A percentile compares a stretch with the other conserved stretches of the same genome.
Evolutionary conservation across 2,113 vertebrate genomes (phyloP).

Genomic region (Clinocottus analis): DNA sequence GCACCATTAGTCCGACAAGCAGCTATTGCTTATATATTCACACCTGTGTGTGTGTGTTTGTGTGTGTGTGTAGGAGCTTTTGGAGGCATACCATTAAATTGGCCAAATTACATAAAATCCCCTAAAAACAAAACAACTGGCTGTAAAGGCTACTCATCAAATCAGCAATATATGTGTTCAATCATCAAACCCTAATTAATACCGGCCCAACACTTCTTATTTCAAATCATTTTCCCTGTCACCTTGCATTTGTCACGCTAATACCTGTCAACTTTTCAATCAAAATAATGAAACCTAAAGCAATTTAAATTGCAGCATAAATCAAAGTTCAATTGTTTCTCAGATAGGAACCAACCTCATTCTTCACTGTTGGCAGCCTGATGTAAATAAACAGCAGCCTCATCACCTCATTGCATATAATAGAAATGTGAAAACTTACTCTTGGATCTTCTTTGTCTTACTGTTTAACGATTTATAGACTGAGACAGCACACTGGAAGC

Average conservation of each 20-base stretch:
- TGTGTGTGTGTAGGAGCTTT: neutral
- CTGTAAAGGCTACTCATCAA: neutral
- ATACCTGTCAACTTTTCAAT: constrained; percentile 43
- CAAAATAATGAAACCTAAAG: too few relatives aligned
- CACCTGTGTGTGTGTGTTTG: too few relatives aligned
- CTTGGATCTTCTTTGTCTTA: neutral
- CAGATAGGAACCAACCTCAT: constrained; percentile 38
- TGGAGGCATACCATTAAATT: neutral
- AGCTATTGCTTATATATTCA: neutral
- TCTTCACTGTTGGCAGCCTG: constrained; percentile 21
- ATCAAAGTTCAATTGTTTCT: constrained; percentile 37
- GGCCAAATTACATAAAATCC: neutral
- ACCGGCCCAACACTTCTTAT: constrained; percentile 15
- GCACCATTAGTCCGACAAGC: neutral
- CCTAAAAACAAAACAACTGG: neutral
- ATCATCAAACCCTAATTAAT: neutral
- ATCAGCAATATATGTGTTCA: neutral
- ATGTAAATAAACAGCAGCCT: constrained; percentile 23
- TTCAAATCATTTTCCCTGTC: constrained; percentile 41
- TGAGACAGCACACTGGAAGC: neutral
- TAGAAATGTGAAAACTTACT: neutral
- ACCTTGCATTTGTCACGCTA: constrained; percentile 28
- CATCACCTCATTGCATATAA: constrained; percentile 6
- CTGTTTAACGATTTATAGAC: neutral
- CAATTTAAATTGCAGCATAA: constrained; percentile 21